A percentile compares a stretch with the other conserved stretches of the same genome.
Evolutionary conservation across 2,888 invertebrate genomes (phyloP).

Genomic region (Synanthedon vespiformis): DNA sequence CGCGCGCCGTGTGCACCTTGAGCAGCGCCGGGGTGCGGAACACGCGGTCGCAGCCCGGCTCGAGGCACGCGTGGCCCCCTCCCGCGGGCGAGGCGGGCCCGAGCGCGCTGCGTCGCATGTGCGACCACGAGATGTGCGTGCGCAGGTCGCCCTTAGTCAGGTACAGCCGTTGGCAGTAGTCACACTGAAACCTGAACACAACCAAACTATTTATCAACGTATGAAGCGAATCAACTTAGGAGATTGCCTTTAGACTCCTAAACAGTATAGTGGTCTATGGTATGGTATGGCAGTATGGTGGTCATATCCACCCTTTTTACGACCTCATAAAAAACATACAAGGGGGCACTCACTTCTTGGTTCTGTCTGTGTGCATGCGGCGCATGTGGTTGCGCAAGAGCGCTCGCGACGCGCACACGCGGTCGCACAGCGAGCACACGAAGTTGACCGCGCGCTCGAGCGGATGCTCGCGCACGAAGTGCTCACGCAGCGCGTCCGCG

Average conservation of each 20-base stretch:
- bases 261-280: no score
- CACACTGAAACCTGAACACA: constrained; percentile 27
- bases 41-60: constrained; percentile 28
- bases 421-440: constrained; percentile 19
- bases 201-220: no score
- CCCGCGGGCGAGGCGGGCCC: constrained; percentile 7
- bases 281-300: no score
- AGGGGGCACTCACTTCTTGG: constrained; percentile 18
- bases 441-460: constrained; percentile 12
- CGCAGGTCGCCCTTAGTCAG: constrained; percentile 36
- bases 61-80: constrained; percentile 13
- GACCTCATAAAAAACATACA: no score
- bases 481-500: constrained; percentile 15
- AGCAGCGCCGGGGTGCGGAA: constrained; percentile 30
- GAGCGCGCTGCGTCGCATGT: constrained; percentile 16
- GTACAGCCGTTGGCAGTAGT: constrained; percentile 30
- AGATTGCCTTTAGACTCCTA: no score
- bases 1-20: constrained; percentile 16
- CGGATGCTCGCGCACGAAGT: constrained; percentile 18
- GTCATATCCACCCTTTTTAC: no score
- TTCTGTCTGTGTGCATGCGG: constrained; percentile 31
- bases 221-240: no score
- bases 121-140: constrained; percentile 34
- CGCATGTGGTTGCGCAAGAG: constrained; percentile 26
- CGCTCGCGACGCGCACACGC: constrained; percentile 23